phyloP scores from a whole-genome alignment of 2,113 vertebrate species.

The Phrynosoma blainvillii region DNA sequence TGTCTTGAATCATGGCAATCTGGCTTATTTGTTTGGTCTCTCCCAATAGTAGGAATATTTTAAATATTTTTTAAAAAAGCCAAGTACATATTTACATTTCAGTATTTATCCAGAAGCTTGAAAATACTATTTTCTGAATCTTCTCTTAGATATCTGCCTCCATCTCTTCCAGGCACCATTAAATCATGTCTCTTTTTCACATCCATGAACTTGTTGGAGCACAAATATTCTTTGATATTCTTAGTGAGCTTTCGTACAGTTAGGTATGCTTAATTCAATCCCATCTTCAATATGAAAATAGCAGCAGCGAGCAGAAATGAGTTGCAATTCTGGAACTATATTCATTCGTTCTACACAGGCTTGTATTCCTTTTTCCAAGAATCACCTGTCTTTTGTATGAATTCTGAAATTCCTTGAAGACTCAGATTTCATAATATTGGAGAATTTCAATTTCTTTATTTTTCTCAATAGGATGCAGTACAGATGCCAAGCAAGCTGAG shows the following conservation, averaged over 20 bases:
- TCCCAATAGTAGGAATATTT: neutral
- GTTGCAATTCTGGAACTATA: neutral
- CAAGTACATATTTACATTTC: neutral
- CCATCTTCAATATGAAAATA: conserved; percentile 43
- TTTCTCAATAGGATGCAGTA: conserved; percentile 80
- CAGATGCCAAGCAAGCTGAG: conserved; percentile 85
- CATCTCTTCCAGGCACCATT: conserved; percentile 11
- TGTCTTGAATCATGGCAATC: conserved; percentile 13
- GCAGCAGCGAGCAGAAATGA: conserved; percentile 33
- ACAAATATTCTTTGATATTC: conserved; percentile 25
- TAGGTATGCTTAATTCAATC: conserved; percentile 25
- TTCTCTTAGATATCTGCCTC: conserved; percentile 16
- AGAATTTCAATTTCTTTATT: conserved; percentile 72
- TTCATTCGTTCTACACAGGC: conserved; percentile 32
- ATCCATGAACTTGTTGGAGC: conserved; percentile 20
- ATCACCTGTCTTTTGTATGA: conserved; percentile 51
- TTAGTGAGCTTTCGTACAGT: conserved; percentile 23
- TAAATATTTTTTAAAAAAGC: conserved; percentile 6
- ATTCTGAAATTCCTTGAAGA: conserved; percentile 51
- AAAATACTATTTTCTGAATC: neutral
- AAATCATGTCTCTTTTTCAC: conserved; percentile 32
- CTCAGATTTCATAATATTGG: conserved; percentile 64
- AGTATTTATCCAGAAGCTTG: neutral
- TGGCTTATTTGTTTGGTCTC: conserved; percentile 10
- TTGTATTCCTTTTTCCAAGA: conserved; percentile 55